Conservation (phyloP, 2,113 vertebrate species). For the human (Homo sapiens) region DNA sequence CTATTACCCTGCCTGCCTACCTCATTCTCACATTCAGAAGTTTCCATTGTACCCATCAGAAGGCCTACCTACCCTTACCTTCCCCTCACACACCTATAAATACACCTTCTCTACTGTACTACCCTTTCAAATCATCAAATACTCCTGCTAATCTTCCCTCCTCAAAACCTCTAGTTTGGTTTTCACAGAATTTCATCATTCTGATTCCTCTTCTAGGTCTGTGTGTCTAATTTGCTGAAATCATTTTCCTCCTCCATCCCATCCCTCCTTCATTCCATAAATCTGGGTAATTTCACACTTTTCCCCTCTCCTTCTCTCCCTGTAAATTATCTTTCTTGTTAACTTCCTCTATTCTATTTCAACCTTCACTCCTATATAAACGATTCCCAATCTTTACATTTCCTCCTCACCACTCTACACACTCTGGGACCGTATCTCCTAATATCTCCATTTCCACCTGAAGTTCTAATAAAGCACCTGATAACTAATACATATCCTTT, state of each 20-base stretch:
- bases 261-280: neutral
- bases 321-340: neutral
- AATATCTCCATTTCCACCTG: neutral
- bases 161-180: neutral
- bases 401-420: neutral
- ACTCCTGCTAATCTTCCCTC: neutral
- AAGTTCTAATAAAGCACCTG: neutral
- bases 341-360: neutral
- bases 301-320: neutral
- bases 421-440: neutral
- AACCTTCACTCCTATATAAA: neutral
- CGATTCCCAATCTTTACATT: too few species aligned
- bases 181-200: neutral
- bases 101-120: neutral
- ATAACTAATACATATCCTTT: neutral
- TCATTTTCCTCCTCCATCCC: neutral
- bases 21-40: neutral
- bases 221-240: neutral
- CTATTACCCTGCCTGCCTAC: too few species aligned
- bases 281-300: neutral
- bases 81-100: neutral
- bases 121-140: accelerated
- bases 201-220: neutral
- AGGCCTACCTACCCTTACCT: neutral
- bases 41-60: neutral